Conservation (phyloP, 2,797 vertebrate genomes). For the Catamblyrhynchus diadema region DNA sequence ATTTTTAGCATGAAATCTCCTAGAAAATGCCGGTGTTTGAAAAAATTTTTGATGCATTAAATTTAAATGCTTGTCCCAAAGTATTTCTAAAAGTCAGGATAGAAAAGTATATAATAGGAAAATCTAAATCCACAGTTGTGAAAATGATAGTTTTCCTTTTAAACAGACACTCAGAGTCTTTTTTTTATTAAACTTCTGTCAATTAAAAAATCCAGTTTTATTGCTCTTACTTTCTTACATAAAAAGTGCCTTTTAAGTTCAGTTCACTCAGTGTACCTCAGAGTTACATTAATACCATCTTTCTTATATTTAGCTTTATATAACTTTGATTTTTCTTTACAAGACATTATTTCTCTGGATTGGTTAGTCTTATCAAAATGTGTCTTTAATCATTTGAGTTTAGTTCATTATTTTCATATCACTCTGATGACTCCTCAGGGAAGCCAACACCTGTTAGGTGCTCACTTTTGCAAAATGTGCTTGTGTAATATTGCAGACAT, state of each 20-base stretch:
- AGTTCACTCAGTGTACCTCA: background rate
- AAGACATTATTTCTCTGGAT: background rate
- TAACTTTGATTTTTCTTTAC: conserved; percentile 19
- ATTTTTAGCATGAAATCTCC: background rate
- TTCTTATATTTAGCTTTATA: background rate
- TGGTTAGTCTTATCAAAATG: background rate
- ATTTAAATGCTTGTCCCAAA: background rate
- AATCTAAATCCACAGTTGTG: background rate
- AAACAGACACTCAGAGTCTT: background rate
- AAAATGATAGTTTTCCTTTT: background rate
- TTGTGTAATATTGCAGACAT: background rate
- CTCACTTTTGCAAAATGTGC: background rate
- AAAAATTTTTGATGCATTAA: background rate
- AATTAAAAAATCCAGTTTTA: background rate
- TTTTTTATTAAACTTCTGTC: background rate
- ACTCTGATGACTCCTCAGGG: background rate
- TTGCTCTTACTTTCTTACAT: background rate
- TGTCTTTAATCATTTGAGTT: conserved; percentile 18
- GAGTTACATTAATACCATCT: background rate
- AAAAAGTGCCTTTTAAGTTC: background rate
- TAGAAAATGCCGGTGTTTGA: background rate
- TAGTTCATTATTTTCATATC: conserved; percentile 12
- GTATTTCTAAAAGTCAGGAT: background rate
- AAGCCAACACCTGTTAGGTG: background rate
- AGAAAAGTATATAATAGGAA: background rate